phyloP scores from a whole-genome alignment of 30 jellyfish, hydroid and myxozoan genomes.

The Hydra vulgaris region DNA sequence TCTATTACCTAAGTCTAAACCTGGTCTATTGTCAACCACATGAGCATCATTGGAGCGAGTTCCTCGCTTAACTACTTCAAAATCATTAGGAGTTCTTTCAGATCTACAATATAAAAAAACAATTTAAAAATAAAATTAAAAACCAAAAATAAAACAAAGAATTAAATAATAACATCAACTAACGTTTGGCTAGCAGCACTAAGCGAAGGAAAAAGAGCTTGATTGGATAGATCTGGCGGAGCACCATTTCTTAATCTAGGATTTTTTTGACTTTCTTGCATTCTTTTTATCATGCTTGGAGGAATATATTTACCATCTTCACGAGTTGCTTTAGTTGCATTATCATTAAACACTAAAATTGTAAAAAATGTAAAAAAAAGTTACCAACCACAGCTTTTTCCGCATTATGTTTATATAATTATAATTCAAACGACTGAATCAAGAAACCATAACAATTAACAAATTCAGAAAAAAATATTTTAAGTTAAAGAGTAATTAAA shows the following conservation, averaged over 20 bases:
- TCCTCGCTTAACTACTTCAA: constrained; percentile 80
- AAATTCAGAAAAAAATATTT: no score
- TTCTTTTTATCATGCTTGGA: constrained; percentile 18
- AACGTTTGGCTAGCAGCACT: constrained; percentile 43
- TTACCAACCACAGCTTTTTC: no score
- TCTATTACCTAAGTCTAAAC: constrained; percentile 54
- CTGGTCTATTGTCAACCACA: constrained; percentile 27
- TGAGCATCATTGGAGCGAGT: constrained; percentile 45
- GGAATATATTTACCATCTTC: constrained; percentile 34
- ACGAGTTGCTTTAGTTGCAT: background rate
- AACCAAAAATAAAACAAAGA: background rate
- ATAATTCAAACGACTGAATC: background rate
- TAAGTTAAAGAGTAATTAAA: no score
- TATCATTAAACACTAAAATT: background rate
- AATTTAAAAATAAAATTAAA: background rate
- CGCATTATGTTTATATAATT: background rate
- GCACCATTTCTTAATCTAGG: constrained; percentile 52
- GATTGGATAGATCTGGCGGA: constrained; percentile 81
- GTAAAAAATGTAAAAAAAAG: background rate
- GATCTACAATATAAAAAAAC: constrained; percentile 18
- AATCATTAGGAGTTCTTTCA: constrained; percentile 47
- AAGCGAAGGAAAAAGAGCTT: constrained; percentile 79
- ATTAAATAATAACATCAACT: background rate
- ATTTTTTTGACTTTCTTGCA: background rate
- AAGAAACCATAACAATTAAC: no score